Conservation (phyloP, 1,140 invertebrate species). For the Lepidotrigona ventralis region DNA sequence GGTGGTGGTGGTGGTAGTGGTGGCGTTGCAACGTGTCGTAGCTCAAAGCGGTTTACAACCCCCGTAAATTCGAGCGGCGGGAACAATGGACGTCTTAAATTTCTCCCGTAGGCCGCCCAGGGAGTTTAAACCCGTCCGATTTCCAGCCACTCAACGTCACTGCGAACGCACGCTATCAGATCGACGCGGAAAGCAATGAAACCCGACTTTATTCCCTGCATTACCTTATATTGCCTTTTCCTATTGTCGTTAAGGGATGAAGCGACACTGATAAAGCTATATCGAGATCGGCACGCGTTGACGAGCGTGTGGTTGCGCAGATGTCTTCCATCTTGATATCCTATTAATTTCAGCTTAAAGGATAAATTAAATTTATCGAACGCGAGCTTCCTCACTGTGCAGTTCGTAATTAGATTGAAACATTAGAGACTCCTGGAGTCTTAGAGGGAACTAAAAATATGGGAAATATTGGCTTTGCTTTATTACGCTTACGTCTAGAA, state of each 20-base stretch:
- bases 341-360: neutral
- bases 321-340: neutral
- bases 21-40: conserved; percentile 48
- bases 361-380: neutral
- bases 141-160: conserved; percentile 28
- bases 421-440: too few species aligned
- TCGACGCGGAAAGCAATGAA: conserved; percentile 39
- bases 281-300: neutral
- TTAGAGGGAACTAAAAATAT: too few species aligned
- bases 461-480: too few species aligned
- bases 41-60: conserved; percentile 53
- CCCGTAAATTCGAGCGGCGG: conserved; percentile 34
- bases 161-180: conserved; percentile 33
- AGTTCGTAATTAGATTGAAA: too few species aligned
- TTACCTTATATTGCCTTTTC: conserved; percentile 21
- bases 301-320: neutral
- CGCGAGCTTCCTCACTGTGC: neutral
- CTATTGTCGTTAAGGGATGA: neutral
- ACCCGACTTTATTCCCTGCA: conserved; percentile 29
- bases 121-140: conserved; percentile 46
- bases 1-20: conserved; percentile 1
- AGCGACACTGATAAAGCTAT: neutral
- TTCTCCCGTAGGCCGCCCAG: conserved; percentile 35
- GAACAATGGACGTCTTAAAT: conserved; percentile 54
- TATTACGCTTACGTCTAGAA: too few species aligned